Conservation (phyloP, 2,888 invertebrate species). For the Emmelina monodactyla region DNA sequence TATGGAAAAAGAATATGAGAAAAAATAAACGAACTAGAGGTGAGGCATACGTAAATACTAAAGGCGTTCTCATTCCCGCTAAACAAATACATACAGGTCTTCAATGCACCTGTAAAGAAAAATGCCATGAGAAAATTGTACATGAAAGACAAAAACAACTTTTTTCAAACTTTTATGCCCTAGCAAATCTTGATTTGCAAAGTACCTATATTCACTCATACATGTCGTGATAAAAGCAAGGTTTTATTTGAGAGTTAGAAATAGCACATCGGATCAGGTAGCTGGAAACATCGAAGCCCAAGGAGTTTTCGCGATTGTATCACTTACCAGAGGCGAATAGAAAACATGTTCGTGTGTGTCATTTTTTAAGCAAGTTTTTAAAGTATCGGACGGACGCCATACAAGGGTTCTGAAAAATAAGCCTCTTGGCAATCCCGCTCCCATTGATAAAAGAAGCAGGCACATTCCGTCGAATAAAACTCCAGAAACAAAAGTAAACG, state of each 20-base stretch:
- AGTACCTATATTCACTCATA: slow-evolving; percentile 13
- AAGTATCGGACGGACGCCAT: slow-evolving; percentile 13
- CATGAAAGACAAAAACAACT: slow-evolving; percentile 6
- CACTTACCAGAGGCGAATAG: slow-evolving; percentile 9
- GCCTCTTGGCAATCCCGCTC: slow-evolving; percentile 7
- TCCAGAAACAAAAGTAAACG: slow-evolving; percentile 10
- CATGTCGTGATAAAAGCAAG: slow-evolving; percentile 12
- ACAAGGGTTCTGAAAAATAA: slow-evolving; percentile 14
- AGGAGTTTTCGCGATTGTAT: slow-evolving; percentile 6
- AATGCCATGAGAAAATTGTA: slow-evolving; percentile 12
- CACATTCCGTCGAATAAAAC: slow-evolving; percentile 12
- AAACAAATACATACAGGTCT: slow-evolving; percentile 8
- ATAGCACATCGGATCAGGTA: slow-evolving; percentile 3
- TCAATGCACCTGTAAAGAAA: slow-evolving; percentile 5
- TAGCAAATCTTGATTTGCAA: slow-evolving; percentile 12
- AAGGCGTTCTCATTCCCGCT: neutral
- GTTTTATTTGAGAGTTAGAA: slow-evolving; percentile 7
- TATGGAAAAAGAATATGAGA: slow-evolving; percentile 9
- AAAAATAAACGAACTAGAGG: slow-evolving; percentile 12
- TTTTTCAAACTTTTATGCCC: slow-evolving; percentile 5
- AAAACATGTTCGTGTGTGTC: slow-evolving; percentile 5
- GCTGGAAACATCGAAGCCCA: slow-evolving; percentile 5
- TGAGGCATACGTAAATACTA: slow-evolving; percentile 12
- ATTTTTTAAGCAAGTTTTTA: slow-evolving; percentile 13
- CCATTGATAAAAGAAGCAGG: slow-evolving; percentile 8